A percentile compares a stretch with the other conserved stretches of the same genome.
phyloP scores from a whole-genome alignment of 2,113 vertebrate genomes.

The Eclectus roratus region DNA sequence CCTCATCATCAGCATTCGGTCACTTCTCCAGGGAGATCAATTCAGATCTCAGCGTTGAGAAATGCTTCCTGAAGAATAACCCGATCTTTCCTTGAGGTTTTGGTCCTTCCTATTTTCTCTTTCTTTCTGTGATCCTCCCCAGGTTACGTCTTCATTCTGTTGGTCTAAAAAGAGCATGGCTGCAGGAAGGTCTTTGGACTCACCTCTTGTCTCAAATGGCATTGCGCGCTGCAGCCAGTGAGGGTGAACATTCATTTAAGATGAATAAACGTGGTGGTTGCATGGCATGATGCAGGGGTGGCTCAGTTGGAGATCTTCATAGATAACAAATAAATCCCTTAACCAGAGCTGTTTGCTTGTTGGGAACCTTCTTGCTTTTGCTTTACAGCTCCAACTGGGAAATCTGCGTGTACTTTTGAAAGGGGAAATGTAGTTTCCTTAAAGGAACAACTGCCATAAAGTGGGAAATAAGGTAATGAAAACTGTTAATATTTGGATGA shows the following conservation, averaged over 20 bases:
- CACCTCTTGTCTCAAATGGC: neutral
- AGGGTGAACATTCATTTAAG: neutral
- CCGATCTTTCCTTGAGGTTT: neutral
- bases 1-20: neutral
- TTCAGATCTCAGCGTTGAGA: neutral
- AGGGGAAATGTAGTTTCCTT: neutral
- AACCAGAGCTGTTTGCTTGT: neutral
- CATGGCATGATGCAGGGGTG: fast-evolving
- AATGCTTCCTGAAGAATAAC: neutral
- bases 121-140: neutral
- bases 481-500: neutral
- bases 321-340: neutral
- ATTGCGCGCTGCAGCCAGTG: neutral
- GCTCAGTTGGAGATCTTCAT: neutral
- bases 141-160: neutral
- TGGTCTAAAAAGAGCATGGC: neutral
- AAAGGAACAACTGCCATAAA: neutral
- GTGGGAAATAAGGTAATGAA: neutral
- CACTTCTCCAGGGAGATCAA: neutral
- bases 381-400: neutral
- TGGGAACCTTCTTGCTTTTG: neutral
- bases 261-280: neutral
- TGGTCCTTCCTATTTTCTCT: neutral
- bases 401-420: neutral
- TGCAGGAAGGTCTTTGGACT: neutral